These are phyloP conservation scores for Tupaia tana DNA, from an alignment of 2,113 vertebrate species.

Conservation along the genomic window DNA sequence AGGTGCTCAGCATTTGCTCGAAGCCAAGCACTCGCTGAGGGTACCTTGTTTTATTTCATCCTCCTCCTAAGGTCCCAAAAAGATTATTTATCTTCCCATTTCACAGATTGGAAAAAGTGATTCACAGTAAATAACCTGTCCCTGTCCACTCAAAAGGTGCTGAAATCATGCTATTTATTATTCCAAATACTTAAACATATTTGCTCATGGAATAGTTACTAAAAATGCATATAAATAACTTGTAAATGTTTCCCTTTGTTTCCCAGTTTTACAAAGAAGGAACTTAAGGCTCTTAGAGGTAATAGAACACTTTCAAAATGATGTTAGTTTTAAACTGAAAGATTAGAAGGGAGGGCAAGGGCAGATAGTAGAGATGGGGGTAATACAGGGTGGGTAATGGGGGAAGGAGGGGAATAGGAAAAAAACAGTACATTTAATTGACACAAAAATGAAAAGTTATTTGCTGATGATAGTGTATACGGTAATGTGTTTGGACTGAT, in stretches of 20 bases:
- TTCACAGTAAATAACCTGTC: neutral
- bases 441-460: too few species aligned
- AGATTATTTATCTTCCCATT: neutral
- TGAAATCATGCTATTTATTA: neutral
- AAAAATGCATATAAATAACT: neutral
- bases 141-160: neutral
- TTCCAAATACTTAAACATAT: neutral
- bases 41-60: neutral
- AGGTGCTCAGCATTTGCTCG: accelerated
- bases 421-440: too few species aligned
- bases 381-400: too few species aligned
- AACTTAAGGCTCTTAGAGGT: neutral
- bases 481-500: too few species aligned
- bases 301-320: neutral
- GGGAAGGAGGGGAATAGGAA: too few species aligned
- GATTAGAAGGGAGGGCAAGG: too few species aligned
- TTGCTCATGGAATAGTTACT: neutral
- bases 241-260: neutral
- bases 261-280: neutral
- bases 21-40: neutral
- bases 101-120: neutral
- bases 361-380: too few species aligned
- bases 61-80: neutral
- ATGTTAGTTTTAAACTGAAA: neutral
- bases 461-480: too few species aligned